Evolutionary conservation across 2,888 invertebrate species (phyloP).

Genomic region (Polymixis lichenea): DNA sequence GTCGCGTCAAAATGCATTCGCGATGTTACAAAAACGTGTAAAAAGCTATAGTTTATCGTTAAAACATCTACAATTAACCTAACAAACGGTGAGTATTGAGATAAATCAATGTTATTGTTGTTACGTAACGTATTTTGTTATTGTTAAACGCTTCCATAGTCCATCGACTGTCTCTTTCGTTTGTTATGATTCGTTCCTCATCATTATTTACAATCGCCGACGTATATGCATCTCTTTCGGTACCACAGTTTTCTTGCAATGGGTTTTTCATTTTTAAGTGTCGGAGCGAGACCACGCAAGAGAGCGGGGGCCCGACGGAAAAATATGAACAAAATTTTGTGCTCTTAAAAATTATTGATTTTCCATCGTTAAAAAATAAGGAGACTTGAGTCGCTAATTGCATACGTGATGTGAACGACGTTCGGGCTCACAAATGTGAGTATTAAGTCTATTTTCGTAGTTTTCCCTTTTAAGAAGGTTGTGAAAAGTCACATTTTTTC

Average conservation of each 20-base stretch:
- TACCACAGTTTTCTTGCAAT: constrained; percentile 85
- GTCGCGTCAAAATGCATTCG: constrained; percentile 83
- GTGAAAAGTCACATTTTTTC: constrained; percentile 87
- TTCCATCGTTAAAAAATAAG: constrained; percentile 87
- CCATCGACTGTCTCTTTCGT: constrained; percentile 82
- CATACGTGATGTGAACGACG: constrained; percentile 81
- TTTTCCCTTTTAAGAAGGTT: constrained; percentile 81
- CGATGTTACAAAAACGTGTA: constrained; percentile 77
- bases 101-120: constrained; percentile 49
- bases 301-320: constrained; percentile 84
- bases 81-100: constrained; percentile 72
- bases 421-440: constrained; percentile 78
- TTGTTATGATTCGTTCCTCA: constrained; percentile 87
- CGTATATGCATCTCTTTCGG: constrained; percentile 85
- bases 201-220: constrained; percentile 88
- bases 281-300: constrained; percentile 82
- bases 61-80: constrained; percentile 59
- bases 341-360: constrained; percentile 90
- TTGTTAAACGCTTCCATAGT: constrained; percentile 77
- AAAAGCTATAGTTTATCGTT: constrained; percentile 69
- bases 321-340: constrained; percentile 88
- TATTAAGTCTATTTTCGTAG: constrained; percentile 80
- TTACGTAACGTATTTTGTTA: constrained; percentile 81
- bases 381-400: constrained; percentile 78
- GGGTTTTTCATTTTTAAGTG: constrained; percentile 89